phyloP scores from a whole-genome alignment of 1,140 invertebrate species.

The Camponotus floridanus region DNA sequence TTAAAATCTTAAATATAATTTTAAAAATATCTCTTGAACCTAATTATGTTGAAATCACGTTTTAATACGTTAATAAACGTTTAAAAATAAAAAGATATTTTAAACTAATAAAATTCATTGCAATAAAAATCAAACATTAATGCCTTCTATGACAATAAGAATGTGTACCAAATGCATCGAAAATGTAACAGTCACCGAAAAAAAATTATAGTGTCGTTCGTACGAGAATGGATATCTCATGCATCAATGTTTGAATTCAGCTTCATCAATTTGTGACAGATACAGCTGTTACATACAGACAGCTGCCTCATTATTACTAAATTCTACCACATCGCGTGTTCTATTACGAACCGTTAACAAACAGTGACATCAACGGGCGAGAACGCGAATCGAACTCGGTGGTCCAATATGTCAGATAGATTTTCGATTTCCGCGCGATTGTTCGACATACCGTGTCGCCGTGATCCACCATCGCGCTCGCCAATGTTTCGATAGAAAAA shows the following conservation, averaged over 20 bases:
- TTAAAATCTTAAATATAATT: too few relatives aligned
- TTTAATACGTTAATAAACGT: neutral
- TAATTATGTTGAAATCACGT: neutral
- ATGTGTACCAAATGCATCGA: neutral
- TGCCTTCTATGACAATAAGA: neutral
- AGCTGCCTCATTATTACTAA: conserved; percentile 43
- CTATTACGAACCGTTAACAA: conserved; percentile 54
- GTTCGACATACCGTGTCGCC: conserved; percentile 21
- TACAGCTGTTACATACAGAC: neutral
- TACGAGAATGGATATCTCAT: neutral
- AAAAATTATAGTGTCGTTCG: neutral
- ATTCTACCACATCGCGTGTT: conserved; percentile 21
- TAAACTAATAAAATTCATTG: neutral
- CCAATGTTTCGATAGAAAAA: conserved; percentile 35
- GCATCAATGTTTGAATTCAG: conserved; percentile 42
- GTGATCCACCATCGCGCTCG: conserved; percentile 26
- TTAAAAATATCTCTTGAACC: too few relatives aligned
- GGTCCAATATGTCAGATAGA: conserved; percentile 69
- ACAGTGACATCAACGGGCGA: conserved; percentile 41
- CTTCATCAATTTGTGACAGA: conserved; percentile 60
- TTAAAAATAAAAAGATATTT: neutral
- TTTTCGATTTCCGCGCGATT: conserved; percentile 74
- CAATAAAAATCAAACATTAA: neutral
- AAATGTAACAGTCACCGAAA: neutral
- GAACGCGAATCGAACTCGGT: conserved; percentile 40